Evolutionary conservation across 2,113 vertebrate species (phyloP), one percentile per base, ranked within the genome.

Genomic region (Zingel zingel): DNA sequence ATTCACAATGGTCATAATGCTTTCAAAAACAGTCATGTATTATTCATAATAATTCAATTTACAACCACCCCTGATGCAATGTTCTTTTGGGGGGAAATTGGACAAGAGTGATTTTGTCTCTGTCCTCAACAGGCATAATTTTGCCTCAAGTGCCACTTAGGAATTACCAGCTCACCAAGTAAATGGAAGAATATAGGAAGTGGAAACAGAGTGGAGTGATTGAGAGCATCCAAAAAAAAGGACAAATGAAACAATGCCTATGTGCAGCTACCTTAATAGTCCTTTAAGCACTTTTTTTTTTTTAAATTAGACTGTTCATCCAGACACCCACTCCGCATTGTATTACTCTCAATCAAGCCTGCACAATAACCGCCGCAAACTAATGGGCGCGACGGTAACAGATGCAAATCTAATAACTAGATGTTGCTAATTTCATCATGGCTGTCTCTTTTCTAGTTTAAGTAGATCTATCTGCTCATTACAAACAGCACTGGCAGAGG

Each of bases 371-470:
- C n/a, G 48, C 47, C 0, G 10, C 36, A 43, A 76, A 39, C 76
- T 83, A 84, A 86, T 74, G 77, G 82, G 63, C 10, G 15, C 74
- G 54, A 81, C 53, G 21, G 74, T n/a, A 88, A 86, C 82, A 88
- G 77, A 84, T 85, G 79, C 79, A 82, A 86, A 91, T 90, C 82
- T 73, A 90, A 93, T 86, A 82, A 84, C 43, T 74, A 74, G 71
- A 82, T 54, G 13, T 85, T 73, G 65, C 82, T 86, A 72, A 90
- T 88, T 81, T 83, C 76, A 88, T 88, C 82, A 83, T 3, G 71
- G 70, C 77, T 63, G 78, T 84, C 78, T 68, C 70, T 59, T 76
- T 63, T 71, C 43, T 70, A 21, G 33, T 58, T 67, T 39, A 68
- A 69, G 65, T 45, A 23, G 61, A 87, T 91, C 85, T 78, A 73